phyloP scores from a whole-genome alignment of 1,140 invertebrate genomes.

The Sinonovacula constricta region DNA sequence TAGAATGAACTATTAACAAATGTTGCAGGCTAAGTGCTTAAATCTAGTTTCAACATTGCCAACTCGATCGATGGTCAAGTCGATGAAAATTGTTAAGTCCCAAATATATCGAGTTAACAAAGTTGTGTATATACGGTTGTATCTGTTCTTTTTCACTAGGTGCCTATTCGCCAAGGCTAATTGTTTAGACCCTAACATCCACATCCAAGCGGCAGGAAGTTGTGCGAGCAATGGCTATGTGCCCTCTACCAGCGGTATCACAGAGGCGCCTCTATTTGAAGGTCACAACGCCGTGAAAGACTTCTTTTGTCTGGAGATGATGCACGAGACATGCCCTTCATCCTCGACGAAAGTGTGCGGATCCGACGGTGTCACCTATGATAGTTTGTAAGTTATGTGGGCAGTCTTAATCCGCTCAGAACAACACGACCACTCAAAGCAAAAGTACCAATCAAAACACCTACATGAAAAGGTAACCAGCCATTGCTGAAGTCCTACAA shows the following conservation, averaged over 20 bases:
- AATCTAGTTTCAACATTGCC: too few species aligned
- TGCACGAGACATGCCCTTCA: conserved; percentile 29
- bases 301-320: conserved; percentile 42
- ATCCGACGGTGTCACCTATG: conserved; percentile 28
- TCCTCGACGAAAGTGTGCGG: conserved; percentile 29
- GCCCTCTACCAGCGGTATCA: conserved; percentile 14
- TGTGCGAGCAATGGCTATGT: conserved; percentile 1
- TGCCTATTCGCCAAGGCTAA: conserved; percentile 19
- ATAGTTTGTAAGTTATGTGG: conserved; percentile 32
- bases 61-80: too few species aligned
- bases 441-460: too few species aligned
- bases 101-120: too few species aligned
- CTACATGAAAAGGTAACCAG: too few species aligned
- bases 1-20: too few species aligned
- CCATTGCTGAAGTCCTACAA: too few species aligned
- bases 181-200: neutral
- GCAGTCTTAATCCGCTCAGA: too few species aligned
- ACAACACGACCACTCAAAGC: too few species aligned
- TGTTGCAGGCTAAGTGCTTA: too few species aligned
- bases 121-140: too few species aligned
- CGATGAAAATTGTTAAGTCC: too few species aligned
- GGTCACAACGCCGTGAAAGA: conserved; percentile 35
- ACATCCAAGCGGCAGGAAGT: neutral
- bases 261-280: conserved; percentile 3
- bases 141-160: neutral